Conservation (phyloP, 1,140 invertebrate species). For the Druon quercuslanigerum region DNA sequence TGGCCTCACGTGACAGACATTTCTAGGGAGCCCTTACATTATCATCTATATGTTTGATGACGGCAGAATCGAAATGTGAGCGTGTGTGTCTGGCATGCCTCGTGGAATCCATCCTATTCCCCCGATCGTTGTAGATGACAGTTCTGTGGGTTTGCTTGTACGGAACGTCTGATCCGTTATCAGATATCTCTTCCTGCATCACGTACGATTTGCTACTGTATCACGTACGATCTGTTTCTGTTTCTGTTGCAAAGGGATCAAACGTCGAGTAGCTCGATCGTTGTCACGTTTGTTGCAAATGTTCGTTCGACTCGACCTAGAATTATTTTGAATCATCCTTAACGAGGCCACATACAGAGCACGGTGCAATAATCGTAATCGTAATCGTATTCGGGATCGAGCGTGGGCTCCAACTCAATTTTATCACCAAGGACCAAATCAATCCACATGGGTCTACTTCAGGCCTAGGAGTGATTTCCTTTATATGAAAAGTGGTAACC, state of each 20-base stretch:
- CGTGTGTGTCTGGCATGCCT: background rate
- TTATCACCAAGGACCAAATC: too few species aligned
- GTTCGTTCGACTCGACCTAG: background rate
- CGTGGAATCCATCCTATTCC: background rate
- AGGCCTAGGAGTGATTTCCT: too few species aligned
- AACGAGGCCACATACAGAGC: background rate
- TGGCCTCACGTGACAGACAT: too few species aligned
- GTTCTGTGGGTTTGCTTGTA: background rate
- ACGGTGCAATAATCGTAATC: too few species aligned
- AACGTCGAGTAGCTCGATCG: constrained; percentile 33
- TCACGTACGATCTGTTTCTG: constrained; percentile 23
- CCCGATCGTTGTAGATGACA: background rate
- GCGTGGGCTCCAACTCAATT: too few species aligned
- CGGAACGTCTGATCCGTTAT: constrained; percentile 32
- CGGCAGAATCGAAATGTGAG: background rate
- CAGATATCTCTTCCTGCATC: constrained; percentile 33
- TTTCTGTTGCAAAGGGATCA: constrained; percentile 31
- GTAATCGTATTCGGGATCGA: too few species aligned
- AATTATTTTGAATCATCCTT: constrained; percentile 11
- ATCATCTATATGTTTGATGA: background rate
- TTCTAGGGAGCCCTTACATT: too few species aligned
- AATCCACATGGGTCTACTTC: too few species aligned
- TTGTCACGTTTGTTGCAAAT: constrained; percentile 19
- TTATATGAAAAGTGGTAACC: too few species aligned
- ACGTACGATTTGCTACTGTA: constrained; percentile 30